phyloP scores from a whole-genome alignment of 2,113 vertebrate species.

The Bubalus kerabau region DNA sequence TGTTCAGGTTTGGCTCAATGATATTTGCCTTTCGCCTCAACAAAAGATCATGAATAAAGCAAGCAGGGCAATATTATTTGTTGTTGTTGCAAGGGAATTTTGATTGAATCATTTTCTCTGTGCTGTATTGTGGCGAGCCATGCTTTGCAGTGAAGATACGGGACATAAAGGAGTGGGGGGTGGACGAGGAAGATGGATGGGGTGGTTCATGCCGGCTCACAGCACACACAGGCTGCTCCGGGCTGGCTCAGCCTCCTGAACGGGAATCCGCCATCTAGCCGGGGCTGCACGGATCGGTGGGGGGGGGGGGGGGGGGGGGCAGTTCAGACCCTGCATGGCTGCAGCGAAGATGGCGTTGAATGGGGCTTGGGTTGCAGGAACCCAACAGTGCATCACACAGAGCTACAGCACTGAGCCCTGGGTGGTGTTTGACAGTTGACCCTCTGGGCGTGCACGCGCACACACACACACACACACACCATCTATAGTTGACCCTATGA shows the following conservation, averaged over 20 bases:
- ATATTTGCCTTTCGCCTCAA: slow-evolving; percentile 17
- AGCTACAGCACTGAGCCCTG: background rate
- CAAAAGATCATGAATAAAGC: slow-evolving; percentile 60
- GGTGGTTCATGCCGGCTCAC: background rate
- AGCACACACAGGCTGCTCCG: accelerated
- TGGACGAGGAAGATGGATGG: background rate
- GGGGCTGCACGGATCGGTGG: background rate
- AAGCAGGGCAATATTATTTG: slow-evolving; percentile 34
- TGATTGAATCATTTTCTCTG: slow-evolving; percentile 59
- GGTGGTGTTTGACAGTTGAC: too few relatives aligned
- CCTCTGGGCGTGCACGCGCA: background rate
- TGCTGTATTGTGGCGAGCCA: background rate
- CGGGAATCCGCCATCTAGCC: background rate
- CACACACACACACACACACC: background rate
- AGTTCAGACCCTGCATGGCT: background rate
- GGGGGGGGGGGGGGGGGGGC: background rate
- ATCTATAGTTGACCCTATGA: too few relatives aligned
- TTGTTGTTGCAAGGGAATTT: slow-evolving; percentile 52
- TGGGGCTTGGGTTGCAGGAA: background rate
- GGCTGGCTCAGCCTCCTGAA: background rate
- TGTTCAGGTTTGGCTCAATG: background rate
- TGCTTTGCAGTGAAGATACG: background rate
- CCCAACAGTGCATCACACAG: background rate
- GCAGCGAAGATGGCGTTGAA: background rate
- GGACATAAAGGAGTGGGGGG: background rate